Evolutionary conservation across 2,888 invertebrate genomes (phyloP).

Genomic region (Prosapia bicincta): DNA sequence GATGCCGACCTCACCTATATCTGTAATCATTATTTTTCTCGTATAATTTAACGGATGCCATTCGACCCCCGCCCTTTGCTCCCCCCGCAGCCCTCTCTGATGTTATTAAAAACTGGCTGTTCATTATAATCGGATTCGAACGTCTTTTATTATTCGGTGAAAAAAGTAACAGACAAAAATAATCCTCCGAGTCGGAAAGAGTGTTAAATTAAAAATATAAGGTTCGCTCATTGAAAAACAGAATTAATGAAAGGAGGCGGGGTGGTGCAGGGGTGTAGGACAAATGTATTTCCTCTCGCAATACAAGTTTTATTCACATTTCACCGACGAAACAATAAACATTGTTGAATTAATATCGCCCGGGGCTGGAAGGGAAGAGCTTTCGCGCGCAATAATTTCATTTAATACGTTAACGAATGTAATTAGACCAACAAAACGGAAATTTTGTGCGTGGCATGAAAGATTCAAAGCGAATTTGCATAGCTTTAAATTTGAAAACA

Average conservation of each 20-base stretch:
- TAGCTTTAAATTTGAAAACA: too few relatives aligned
- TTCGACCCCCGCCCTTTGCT: conserved; percentile 14
- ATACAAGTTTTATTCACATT: not conserved
- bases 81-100: not conserved
- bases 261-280: not conserved
- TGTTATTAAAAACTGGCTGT: not conserved
- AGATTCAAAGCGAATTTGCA: too few relatives aligned
- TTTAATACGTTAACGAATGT: not conserved
- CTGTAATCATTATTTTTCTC: conserved; percentile 18
- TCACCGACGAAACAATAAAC: not conserved
- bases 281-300: not conserved
- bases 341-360: not conserved
- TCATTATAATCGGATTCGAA: not conserved
- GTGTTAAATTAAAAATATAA: conserved; percentile 31
- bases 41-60: conserved; percentile 17
- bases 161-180: conserved; percentile 20
- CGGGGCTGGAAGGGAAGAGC: not conserved
- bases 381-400: not conserved
- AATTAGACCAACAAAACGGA: not conserved
- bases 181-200: conserved; percentile 27
- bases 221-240: not conserved
- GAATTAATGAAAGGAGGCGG: not conserved
- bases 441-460: not conserved
- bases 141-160: not conserved
- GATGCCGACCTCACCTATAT: not conserved